Evolutionary conservation across 2,888 invertebrate species (phyloP).

Genomic region (Endomychus coccineus): DNA sequence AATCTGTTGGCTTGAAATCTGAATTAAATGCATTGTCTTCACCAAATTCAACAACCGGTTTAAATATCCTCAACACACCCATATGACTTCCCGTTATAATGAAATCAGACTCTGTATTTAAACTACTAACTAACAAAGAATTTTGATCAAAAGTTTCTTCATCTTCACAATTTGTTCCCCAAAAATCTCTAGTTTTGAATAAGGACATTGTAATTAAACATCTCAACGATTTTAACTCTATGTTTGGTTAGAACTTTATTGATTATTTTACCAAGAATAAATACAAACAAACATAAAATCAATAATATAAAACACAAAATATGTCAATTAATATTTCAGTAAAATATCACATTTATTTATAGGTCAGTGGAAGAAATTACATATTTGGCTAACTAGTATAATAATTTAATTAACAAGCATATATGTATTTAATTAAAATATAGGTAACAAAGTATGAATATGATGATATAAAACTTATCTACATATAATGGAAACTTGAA

Average conservation of each 20-base stretch:
- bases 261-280: constrained; percentile 11
- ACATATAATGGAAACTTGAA: too few relatives aligned
- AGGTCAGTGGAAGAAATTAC: not conserved
- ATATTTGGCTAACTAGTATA: too few relatives aligned
- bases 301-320: not conserved
- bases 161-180: constrained; percentile 66
- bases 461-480: too few relatives aligned
- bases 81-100: constrained; percentile 73
- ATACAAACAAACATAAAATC: constrained; percentile 13
- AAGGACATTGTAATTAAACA: constrained; percentile 66
- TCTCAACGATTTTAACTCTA: not conserved
- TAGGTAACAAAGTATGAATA: too few relatives aligned
- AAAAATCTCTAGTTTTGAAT: constrained; percentile 86
- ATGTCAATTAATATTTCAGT: not conserved
- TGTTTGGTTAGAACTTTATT: constrained; percentile 20
- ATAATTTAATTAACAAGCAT: too few relatives aligned
- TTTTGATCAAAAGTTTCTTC: constrained; percentile 51
- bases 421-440: too few relatives aligned
- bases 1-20: constrained; percentile 51
- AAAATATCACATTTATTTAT: constrained; percentile 6
- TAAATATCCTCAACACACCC: constrained; percentile 73
- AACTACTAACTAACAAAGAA: constrained; percentile 44
- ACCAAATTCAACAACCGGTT: constrained; percentile 49
- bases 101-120: constrained; percentile 59
- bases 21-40: constrained; percentile 34